Percentiles rank a stretch among this genome's conserved stretches.
Conservation (phyloP, 2,888 invertebrate species). For the Mythimna loreyi region DNA sequence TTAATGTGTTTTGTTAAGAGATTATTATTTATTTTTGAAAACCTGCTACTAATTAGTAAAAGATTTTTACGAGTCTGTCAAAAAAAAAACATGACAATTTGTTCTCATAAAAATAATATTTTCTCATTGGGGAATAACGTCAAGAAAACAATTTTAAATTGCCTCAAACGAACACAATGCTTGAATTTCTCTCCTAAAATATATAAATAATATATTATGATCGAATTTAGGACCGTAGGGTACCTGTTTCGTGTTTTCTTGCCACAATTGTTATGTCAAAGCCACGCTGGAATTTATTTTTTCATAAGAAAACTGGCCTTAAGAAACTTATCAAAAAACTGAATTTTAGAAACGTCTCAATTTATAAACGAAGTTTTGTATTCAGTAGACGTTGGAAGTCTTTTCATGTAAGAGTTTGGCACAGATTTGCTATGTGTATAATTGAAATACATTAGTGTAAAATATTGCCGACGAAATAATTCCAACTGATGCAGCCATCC, state of each 20-base stretch:
- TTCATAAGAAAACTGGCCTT: slow-evolving; percentile 33
- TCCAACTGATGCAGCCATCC: slow-evolving; percentile 23
- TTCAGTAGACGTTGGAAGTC: not conserved
- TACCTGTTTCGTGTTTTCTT: slow-evolving; percentile 7
- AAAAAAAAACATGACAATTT: not conserved
- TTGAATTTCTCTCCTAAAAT: slow-evolving; percentile 9
- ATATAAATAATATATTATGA: slow-evolving; percentile 18
- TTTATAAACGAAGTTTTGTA: slow-evolving; percentile 11
- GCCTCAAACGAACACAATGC: not conserved
- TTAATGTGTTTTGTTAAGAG: not conserved
- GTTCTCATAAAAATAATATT: not conserved
- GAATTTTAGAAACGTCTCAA: slow-evolving; percentile 3
- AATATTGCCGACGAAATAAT: slow-evolving; percentile 12
- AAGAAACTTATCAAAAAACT: slow-evolving; percentile 30
- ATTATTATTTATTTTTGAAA: not conserved
- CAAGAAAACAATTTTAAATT: not conserved
- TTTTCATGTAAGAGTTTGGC: not conserved
- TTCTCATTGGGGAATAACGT: not conserved
- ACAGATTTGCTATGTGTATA: not conserved
- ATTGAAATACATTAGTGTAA: not conserved
- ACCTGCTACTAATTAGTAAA: not conserved
- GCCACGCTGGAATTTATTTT: slow-evolving; percentile 43
- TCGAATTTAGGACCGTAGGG: not conserved
- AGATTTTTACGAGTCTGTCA: not conserved
- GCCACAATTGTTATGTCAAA: slow-evolving; percentile 29